A percentile compares a stretch with the other conserved stretches of the same genome.
Evolutionary conservation across 2,888 invertebrate species (phyloP).

Genomic region (Boloria euphrosyne): DNA sequence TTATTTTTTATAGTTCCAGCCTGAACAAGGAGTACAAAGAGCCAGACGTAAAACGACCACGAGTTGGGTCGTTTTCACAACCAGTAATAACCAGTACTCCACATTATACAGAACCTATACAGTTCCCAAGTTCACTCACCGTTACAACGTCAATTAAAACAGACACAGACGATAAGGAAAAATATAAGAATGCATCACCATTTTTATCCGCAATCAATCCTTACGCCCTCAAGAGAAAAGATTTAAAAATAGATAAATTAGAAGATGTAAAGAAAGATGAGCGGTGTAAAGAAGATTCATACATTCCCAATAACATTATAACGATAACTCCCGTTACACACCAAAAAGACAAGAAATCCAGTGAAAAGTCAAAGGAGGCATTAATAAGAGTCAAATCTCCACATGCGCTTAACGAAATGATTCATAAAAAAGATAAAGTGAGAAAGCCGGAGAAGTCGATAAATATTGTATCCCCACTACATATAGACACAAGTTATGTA

Average conservation of each 20-base stretch:
- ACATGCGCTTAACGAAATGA: conserved; percentile 73
- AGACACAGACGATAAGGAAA: conserved; percentile 48
- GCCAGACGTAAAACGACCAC: conserved; percentile 62
- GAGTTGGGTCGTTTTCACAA: conserved; percentile 55
- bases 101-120: conserved; percentile 63
- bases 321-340: conserved; percentile 72
- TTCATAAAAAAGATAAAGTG: conserved; percentile 53
- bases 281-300: conserved; percentile 59
- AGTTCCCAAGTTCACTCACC: conserved; percentile 74
- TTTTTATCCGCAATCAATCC: conserved; percentile 51
- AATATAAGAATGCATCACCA: conserved; percentile 47
- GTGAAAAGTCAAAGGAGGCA: conserved; percentile 54
- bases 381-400: conserved; percentile 73
- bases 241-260: conserved; percentile 59
- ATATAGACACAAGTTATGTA: conserved; percentile 64
- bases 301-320: conserved; percentile 70
- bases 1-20: conserved; percentile 57
- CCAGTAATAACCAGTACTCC: conserved; percentile 36
- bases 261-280: conserved; percentile 56
- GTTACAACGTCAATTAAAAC: conserved; percentile 62
- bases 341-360: conserved; percentile 57
- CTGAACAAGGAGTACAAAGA: conserved; percentile 69
- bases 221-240: conserved; percentile 59
- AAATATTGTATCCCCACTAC: conserved; percentile 40
- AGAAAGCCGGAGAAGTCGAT: conserved; percentile 42